Evolutionary conservation across 2,888 invertebrate genomes (phyloP), one percentile per base, ranked within the genome.

Genomic region (Dryomyza anilis): DNA sequence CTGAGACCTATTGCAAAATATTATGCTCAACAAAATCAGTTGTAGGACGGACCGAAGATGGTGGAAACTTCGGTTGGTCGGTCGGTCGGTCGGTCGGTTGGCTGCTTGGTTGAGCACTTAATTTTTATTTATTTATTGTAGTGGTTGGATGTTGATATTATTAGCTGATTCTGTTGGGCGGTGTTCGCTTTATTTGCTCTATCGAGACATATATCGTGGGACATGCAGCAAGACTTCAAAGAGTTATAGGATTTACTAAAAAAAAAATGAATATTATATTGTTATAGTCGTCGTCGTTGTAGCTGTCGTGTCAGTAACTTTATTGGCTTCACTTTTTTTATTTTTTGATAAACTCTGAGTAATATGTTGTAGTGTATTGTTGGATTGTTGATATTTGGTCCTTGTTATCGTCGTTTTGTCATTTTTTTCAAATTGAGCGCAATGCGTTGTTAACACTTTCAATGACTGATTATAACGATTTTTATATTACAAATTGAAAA

Each of bases 261-360:
- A n/a, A n/a, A 43, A 19, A n/a, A 43, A 43, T 43, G 8, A 16
- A 19, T 48, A 23, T 21, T 48, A 19, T 48, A 14, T 48, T 46
- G 19, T 10, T 8, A 4, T 39, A 19, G 46, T 30, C 30, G 19
- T 27, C 23, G 19, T 29, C 55, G 63, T 64, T 58, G 52, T 52
- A 45, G 52, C 25, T 45, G 21, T 27, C 2, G n/a, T 59, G 7
- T 12, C 25, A 48, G 14, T 39, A 14, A 19, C 10, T 62, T 56
- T 58, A 57, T 50, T 29, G 50, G 58, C 21, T 52, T 50, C 43
- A 52, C 14, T 33, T 55, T 55, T 43, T 64, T 64, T 39, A 56
- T 39, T 43, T 43, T 43, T 56, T 56, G 43, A 56, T 56, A 43
- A 43, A 25, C 43, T 39, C 27, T 30, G 16, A 21, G 19, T 30